phyloP scores from a whole-genome alignment of 2,797 vertebrate genomes.

The Lacerta viridis region DNA sequence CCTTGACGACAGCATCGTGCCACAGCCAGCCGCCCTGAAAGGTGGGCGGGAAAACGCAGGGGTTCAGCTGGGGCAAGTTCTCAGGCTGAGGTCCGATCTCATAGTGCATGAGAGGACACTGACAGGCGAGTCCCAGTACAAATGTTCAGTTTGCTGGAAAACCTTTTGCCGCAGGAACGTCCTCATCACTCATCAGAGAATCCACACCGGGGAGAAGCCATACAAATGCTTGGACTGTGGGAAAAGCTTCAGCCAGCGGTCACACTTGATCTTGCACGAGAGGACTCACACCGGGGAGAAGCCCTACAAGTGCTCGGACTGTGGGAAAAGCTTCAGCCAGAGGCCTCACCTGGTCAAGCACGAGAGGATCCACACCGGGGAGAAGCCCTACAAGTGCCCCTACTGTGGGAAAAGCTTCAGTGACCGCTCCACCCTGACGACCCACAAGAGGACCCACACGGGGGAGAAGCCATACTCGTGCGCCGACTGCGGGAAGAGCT shows the following conservation, averaged over 20 bases:
- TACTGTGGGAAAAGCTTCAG: conserved; percentile 25
- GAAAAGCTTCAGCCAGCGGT: conserved; percentile 57
- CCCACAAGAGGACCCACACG: conserved; percentile 9
- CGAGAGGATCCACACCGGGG: conserved; percentile 11
- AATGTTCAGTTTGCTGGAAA: conserved; percentile 14
- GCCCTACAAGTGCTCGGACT: conserved; percentile 2
- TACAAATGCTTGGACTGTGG: conserved; percentile 52
- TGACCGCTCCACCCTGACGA: neutral
- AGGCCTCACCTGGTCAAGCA: neutral
- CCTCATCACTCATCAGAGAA: conserved; percentile 54
- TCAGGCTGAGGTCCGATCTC: neutral
- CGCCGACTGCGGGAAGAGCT: conserved; percentile 32
- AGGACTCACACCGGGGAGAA: conserved; percentile 22
- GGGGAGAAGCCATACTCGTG: conserved; percentile 15
- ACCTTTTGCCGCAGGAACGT: conserved; percentile 22
- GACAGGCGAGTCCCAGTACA: conserved; percentile 20
- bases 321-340: conserved; percentile 31
- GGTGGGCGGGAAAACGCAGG: neutral
- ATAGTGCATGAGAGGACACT: neutral
- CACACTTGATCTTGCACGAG: conserved; percentile 16
- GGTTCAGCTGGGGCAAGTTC: neutral
- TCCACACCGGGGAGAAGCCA: conserved; percentile 55
- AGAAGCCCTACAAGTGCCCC: conserved; percentile 36
- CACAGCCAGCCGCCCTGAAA: neutral
- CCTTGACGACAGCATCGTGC: neutral